Evolutionary conservation across 2,113 vertebrate genomes (phyloP).

Genomic region (Phalacrocorax carbo): DNA sequence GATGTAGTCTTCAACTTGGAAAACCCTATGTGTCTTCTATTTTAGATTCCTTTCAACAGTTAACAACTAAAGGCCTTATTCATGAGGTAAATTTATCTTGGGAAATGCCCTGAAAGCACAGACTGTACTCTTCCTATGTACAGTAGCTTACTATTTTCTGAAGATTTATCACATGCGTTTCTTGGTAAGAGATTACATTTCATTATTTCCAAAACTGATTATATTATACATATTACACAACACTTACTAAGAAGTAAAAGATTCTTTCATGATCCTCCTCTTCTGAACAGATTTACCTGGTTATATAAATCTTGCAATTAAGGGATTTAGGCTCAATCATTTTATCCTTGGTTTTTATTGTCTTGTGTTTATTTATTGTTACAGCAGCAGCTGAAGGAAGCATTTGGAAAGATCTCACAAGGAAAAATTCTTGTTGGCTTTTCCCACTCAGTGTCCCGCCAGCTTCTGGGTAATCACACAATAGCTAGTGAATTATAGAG

Average conservation of each 20-base stretch:
- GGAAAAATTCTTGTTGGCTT: constrained; percentile 8
- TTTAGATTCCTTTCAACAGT: constrained; percentile 51
- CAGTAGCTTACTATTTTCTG: constrained; percentile 33
- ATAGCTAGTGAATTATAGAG: constrained; percentile 39
- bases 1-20: constrained; percentile 18
- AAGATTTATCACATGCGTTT: constrained; percentile 61
- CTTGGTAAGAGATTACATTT: neutral
- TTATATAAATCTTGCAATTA: neutral
- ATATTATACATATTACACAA: neutral
- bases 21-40: neutral
- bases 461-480: constrained; percentile 50
- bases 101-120: constrained; percentile 64
- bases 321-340: neutral
- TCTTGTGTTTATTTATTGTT: constrained; percentile 5
- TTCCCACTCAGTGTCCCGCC: neutral
- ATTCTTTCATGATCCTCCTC: neutral
- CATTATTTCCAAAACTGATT: neutral
- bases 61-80: constrained; percentile 47
- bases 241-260: neutral
- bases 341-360: neutral
- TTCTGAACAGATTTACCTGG: neutral
- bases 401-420: constrained; percentile 37
- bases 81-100: constrained; percentile 60
- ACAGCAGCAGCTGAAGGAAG: constrained; percentile 37
- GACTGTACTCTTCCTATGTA: constrained; percentile 41